Base-by-base conservation (phyloP, 1,140 invertebrate genomes). In the Intoshia linei region DNA sequence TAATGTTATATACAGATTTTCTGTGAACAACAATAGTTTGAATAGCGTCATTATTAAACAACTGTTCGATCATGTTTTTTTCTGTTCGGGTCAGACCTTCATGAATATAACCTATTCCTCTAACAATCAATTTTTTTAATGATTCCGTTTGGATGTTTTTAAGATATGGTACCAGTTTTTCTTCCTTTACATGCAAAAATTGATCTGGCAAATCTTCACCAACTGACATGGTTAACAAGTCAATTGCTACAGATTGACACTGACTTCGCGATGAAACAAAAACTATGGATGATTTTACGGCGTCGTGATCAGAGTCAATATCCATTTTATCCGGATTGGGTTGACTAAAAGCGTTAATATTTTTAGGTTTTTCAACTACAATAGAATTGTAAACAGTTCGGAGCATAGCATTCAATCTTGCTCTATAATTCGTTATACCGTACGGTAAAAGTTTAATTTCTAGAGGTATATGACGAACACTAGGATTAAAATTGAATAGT, bases 401-500 rank as follows among this genome's bases (percentile, higher is more conserved):
- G 0, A 74, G 72, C 90, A 98, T 95, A 0, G 84, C 77, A 2
- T 84, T 70, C 1, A 95, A 63, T 19, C 90, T 65, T 0, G 83
- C 81, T 2, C 74, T 74, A 51, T 87, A 90, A 58, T 98, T 84
- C 0, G 78, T 84, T 11, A 93, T 76, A 59, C n/a, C n/a, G n/a
- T n/a, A n/a, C n/a, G n/a, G n/a, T n/a, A n/a, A n/a, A n/a, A n/a
- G n/a, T n/a, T n/a, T 78, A 19, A 95, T 58, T 54, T 95, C 83
- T 4, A 98, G 54, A 0, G 79, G 78, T 21, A 93, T 63, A 6
- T 87, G 87, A 15, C 87, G 62, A 6, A 93, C 83, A 50, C 77
- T 87, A 0, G 87, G 87, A 54, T 92, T 81, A 54, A 98, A 98
- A 62, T 95, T 98, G 54, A 93, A 98, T 1, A 78, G 79, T 21